Conservation (phyloP, 2,888 invertebrate species). For the Heliconius aoede region DNA sequence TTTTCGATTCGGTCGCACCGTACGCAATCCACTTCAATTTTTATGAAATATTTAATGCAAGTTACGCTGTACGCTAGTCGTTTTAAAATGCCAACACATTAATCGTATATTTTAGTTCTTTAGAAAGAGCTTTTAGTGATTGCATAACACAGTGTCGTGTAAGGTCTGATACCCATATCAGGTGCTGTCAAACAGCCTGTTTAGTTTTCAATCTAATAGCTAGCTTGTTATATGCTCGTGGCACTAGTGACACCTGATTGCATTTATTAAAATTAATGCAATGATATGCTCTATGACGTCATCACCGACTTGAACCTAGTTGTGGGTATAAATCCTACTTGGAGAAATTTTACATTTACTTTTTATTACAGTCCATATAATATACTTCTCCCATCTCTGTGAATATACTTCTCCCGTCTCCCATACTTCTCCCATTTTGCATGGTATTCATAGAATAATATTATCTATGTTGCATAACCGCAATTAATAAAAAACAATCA, state of each 20-base stretch:
- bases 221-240: slow-evolving; percentile 11
- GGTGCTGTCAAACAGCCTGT: not conserved
- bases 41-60: slow-evolving; percentile 16
- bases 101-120: slow-evolving; percentile 32
- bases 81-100: slow-evolving; percentile 36
- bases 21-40: slow-evolving; percentile 24
- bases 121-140: slow-evolving; percentile 23
- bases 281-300: not conserved
- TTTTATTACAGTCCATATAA: too few species aligned
- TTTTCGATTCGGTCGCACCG: not conserved
- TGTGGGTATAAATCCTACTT: too few species aligned
- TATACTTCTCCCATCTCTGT: too few species aligned
- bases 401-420: too few species aligned
- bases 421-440: too few species aligned
- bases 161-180: slow-evolving; percentile 10
- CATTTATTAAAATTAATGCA: slow-evolving; percentile 9
- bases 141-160: slow-evolving; percentile 28
- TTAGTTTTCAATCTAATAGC: slow-evolving; percentile 21
- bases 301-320: too few species aligned
- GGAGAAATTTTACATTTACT: too few species aligned
- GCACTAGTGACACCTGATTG: not conserved
- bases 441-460: too few species aligned
- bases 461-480: too few species aligned
- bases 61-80: not conserved
- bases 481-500: too few species aligned